These are phyloP conservation scores for Olivierus martensii DNA, from an alignment of 1,140 invertebrate species.

Conservation along the genomic window DNA sequence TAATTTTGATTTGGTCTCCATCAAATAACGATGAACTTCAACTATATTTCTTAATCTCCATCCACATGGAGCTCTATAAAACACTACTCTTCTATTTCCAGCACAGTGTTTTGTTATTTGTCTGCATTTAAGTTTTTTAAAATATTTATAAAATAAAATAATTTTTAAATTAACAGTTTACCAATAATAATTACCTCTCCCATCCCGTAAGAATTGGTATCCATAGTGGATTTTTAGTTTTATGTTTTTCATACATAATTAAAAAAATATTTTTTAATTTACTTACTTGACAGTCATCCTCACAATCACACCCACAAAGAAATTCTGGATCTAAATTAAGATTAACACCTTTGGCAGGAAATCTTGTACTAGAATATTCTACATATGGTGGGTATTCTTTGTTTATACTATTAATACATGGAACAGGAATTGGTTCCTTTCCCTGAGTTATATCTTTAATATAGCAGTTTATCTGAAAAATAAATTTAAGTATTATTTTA, in stretches of 20 bases:
- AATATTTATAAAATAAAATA: too few species aligned
- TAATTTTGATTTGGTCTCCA: slow-evolving; percentile 49
- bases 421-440: slow-evolving; percentile 72
- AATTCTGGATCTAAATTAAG: slow-evolving; percentile 75
- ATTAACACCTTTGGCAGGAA: slow-evolving; percentile 62
- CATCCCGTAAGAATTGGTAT: slow-evolving; percentile 75
- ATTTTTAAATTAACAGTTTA: too few species aligned
- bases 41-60: slow-evolving; percentile 55
- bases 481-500: not conserved
- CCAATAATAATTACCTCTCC: slow-evolving; percentile 54
- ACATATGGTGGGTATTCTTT: slow-evolving; percentile 63
- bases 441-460: slow-evolving; percentile 53
- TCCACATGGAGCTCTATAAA: slow-evolving; percentile 79
- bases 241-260: too few species aligned
- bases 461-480: slow-evolving; percentile 7
- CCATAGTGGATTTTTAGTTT: slow-evolving; percentile 61
- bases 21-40: slow-evolving; percentile 66
- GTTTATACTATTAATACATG: slow-evolving; percentile 81
- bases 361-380: slow-evolving; percentile 67
- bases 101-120: not conserved
- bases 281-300: slow-evolving; percentile 67
- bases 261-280: too few species aligned
- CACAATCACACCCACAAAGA: slow-evolving; percentile 78
- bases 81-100: slow-evolving; percentile 39
- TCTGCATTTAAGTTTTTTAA: too few species aligned